Percentiles rank a stretch among this genome's conserved stretches.
These are phyloP conservation scores for Hypotaenidia philippensis DNA, from an alignment of 2,797 vertebrate species.

Conservation along the genomic window DNA sequence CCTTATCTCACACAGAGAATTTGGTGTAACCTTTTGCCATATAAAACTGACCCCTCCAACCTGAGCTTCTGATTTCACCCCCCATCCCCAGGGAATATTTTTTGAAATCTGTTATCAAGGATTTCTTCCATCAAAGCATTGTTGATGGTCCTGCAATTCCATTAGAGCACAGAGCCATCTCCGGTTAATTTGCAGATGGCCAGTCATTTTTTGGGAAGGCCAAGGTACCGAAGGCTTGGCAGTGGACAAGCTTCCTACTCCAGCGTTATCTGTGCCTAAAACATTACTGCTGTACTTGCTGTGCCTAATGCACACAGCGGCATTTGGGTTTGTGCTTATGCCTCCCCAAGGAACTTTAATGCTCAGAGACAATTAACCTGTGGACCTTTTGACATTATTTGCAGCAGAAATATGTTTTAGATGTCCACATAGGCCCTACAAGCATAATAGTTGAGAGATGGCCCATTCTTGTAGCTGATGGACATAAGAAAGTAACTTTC, in stretches of 20 bases:
- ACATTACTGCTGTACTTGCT: background rate
- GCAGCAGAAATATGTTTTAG: background rate
- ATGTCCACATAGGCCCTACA: fast-evolving
- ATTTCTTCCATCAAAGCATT: background rate
- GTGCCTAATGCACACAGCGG: background rate
- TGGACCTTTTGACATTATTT: background rate
- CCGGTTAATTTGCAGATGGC: background rate
- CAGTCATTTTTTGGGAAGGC: background rate
- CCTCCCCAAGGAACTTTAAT: background rate
- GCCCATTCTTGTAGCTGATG: background rate
- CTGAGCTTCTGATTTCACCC: background rate
- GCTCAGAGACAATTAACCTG: constrained; percentile 20
- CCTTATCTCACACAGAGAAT: background rate
- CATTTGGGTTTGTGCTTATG: background rate
- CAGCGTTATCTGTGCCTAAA: background rate
- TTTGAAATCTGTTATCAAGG: background rate
- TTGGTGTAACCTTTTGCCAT: background rate
- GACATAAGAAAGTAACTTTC: background rate
- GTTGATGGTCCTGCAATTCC: background rate
- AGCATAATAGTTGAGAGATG: background rate
- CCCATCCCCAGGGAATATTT: background rate
- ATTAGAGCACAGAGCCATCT: background rate
- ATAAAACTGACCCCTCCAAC: background rate
- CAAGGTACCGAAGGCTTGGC: background rate
- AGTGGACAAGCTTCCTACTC: background rate